These are phyloP conservation scores for Stenurella melanura DNA, from an alignment of 2,888 invertebrate genomes.

Conservation along the genomic window DNA sequence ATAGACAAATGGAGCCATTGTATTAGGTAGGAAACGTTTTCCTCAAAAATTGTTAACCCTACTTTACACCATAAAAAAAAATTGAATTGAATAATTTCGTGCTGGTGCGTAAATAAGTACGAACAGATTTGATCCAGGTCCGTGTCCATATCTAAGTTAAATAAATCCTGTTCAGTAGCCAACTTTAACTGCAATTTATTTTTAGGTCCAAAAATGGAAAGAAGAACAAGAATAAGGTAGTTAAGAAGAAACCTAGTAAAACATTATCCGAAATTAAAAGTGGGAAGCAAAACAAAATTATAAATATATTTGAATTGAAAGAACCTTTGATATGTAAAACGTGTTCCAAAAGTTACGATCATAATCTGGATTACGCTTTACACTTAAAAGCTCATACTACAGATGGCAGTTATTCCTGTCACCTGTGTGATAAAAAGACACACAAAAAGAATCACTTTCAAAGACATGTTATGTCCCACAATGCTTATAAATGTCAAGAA, in stretches of 20 bases:
- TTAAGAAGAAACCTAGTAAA: neutral
- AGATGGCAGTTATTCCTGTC: conserved; percentile 62
- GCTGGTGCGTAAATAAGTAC: neutral
- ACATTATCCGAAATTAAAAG: neutral
- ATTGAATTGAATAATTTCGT: neutral
- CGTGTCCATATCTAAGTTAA: neutral
- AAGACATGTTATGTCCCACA: conserved; percentile 72
- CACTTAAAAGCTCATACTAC: conserved; percentile 62
- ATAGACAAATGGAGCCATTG: too few relatives aligned
- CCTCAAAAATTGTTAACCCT: neutral
- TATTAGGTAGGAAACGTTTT: too few relatives aligned
- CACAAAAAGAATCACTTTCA: conserved; percentile 62
- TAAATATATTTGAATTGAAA: conserved; percentile 44
- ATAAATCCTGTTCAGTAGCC: neutral
- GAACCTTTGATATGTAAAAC: conserved; percentile 74
- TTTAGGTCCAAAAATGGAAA: conserved; percentile 22
- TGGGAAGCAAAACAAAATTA: conserved; percentile 49
- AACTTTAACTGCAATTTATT: conserved; percentile 5
- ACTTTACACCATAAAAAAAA: neutral
- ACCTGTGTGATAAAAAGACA: conserved; percentile 58
- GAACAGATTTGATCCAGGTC: neutral
- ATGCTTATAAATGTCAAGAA: conserved; percentile 64
- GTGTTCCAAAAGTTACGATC: conserved; percentile 74
- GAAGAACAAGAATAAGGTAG: neutral
- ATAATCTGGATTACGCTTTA: conserved; percentile 51